Base-by-base conservation (phyloP, 2,888 invertebrate genomes). In the Cremastinae sp. region DNA sequence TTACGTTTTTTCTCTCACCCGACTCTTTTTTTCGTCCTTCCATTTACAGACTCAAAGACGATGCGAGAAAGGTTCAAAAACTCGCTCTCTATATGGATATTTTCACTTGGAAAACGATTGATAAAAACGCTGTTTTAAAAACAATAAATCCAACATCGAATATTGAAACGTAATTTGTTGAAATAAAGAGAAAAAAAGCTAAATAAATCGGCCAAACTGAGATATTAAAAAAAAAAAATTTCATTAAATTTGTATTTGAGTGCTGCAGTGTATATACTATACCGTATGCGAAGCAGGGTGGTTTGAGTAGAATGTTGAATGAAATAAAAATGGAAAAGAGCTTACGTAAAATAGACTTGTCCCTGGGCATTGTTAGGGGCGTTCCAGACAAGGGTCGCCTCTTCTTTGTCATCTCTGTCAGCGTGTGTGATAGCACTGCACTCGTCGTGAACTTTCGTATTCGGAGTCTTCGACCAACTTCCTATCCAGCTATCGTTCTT, bases 301-400 rank as follows among this genome's bases (percentile, higher is more conserved):
- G 14, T 16, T 1, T n/a, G 9, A 18, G 2, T 7, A n/a, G 22
- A 34, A 28, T 12, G 22, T 34, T 12, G 22, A n/a, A 20, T n/a
- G 16, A 16, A 28, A 28, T 47, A 45, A 47, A 22, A 20, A 20
- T 12, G 12, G 7, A 28, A 9, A 51, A 58, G 4, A 45, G 65
- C 95, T 94, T 91, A 96, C 96, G 95, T 95, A 86, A 96, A 96
- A 87, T 95, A 96, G 54, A 96, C 95, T 80, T 92, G 92, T 80
- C 95, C 96, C 8, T 90, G 90, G 0, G 92, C 90, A 81, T 94
- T 91, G 1, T 91, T 89, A 0, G 96, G 96, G 0, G 95, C 95
- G 83, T 92, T 92, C 96, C 96, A 96, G 47, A 94, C 90, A 14
- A 96, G 90, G 18, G 93, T 94, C 0, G 95, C 95, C 64, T 93